phyloP scores from a whole-genome alignment of 2,113 vertebrate genomes.

The Orientallactaga bullata region DNA sequence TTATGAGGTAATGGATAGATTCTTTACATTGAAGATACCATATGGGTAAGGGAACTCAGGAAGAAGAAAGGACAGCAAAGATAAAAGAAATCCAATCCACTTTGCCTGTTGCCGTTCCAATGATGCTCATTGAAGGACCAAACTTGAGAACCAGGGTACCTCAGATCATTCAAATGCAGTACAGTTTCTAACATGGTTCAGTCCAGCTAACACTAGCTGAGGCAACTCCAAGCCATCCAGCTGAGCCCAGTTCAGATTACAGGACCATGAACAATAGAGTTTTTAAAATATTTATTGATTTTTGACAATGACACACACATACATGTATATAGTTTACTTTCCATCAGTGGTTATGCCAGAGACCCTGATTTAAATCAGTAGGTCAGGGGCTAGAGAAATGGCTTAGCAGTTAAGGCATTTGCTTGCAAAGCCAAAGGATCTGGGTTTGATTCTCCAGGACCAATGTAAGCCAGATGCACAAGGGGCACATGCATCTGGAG shows the following conservation, averaged over 20 bases:
- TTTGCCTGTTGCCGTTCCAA: not conserved
- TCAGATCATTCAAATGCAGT: not conserved
- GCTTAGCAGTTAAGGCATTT: too few species aligned
- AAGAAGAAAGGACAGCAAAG: not conserved
- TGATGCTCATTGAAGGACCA: not conserved
- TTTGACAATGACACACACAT: too few species aligned
- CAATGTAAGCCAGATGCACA: too few species aligned
- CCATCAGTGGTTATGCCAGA: too few species aligned
- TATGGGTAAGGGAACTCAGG: not conserved
- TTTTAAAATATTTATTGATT: not conserved
- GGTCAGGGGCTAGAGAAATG: too few species aligned
- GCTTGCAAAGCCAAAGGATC: too few species aligned
- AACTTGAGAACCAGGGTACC: not conserved
- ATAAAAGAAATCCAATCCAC: not conserved
- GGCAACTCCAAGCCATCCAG: constrained; percentile 1
- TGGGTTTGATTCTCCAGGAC: too few species aligned
- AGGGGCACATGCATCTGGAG: too few species aligned
- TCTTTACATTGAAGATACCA: not conserved
- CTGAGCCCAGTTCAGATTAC: not conserved
- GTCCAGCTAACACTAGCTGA: not conserved
- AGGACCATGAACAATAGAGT: not conserved
- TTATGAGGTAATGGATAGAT: not conserved
- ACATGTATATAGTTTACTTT: too few species aligned
- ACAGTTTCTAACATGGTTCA: not conserved
- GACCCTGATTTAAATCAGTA: too few species aligned